These are phyloP conservation scores for Chironex yamaguchii DNA, from an alignment of 30 jellyfish, hydroid and myxozoan genomes.

Conservation along the genomic window DNA sequence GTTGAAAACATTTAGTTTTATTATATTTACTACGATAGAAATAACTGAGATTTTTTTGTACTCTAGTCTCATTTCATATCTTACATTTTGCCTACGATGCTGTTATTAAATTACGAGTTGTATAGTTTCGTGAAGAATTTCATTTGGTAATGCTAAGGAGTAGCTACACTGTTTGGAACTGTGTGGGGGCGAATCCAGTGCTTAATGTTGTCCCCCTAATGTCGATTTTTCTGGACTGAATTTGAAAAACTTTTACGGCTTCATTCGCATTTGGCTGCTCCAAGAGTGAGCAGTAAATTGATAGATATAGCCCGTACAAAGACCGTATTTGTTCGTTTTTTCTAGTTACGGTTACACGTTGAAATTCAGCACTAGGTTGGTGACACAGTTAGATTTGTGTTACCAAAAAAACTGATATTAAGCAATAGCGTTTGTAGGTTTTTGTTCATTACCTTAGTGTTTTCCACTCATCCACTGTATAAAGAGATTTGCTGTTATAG, in stretches of 20 bases:
- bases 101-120: constrained; percentile 60
- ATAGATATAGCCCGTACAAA: too few relatives aligned
- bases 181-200: background rate
- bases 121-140: constrained; percentile 64
- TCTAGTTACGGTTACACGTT: too few relatives aligned
- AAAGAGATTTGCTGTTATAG: too few relatives aligned
- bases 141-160: constrained; percentile 20
- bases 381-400: background rate
- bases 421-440: too few relatives aligned
- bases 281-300: too few relatives aligned
- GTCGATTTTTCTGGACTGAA: background rate
- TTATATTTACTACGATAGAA: constrained; percentile 78
- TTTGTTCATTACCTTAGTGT: too few relatives aligned
- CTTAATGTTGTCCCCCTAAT: background rate
- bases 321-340: too few relatives aligned
- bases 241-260: too few relatives aligned
- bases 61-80: constrained; percentile 62
- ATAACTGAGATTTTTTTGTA: constrained; percentile 72
- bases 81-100: constrained; percentile 50
- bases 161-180: background rate
- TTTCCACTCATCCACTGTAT: too few relatives aligned
- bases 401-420: background rate
- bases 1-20: constrained; percentile 49
- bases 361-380: too few relatives aligned
- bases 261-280: too few relatives aligned